Conservation (phyloP, 1,140 invertebrate genomes). For the Drosophila neocordata region DNA sequence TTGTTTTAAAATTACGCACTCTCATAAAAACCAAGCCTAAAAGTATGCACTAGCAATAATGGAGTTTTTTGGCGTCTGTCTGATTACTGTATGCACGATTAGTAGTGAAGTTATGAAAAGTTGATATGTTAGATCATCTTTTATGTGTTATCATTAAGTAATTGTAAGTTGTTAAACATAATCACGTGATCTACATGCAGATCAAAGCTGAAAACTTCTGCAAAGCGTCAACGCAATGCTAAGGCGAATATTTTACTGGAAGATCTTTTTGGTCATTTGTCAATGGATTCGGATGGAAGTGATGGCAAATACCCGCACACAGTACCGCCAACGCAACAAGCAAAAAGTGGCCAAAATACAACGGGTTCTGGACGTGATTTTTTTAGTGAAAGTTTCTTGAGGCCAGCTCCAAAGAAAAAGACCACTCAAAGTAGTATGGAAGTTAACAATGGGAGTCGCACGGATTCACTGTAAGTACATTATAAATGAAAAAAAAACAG, state of each 20-base stretch:
- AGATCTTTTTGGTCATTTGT: conserved; percentile 80
- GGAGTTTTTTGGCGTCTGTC: not conserved
- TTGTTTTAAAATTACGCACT: too few relatives aligned
- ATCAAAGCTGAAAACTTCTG: conserved; percentile 79
- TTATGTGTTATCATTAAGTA: not conserved
- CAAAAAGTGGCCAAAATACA: conserved; percentile 53
- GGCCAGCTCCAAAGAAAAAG: conserved; percentile 40
- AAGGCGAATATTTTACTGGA: conserved; percentile 77
- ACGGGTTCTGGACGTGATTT: conserved; percentile 62
- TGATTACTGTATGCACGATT: too few relatives aligned
- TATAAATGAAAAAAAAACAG: not conserved
- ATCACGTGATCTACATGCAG: conserved; percentile 41
- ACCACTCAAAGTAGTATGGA: conserved; percentile 65
- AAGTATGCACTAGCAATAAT: not conserved
- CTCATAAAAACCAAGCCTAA: not conserved
- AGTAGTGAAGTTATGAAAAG: not conserved
- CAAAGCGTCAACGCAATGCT: conserved; percentile 69
- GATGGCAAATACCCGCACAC: conserved; percentile 79
- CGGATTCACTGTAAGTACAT: conserved; percentile 77
- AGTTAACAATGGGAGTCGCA: conserved; percentile 73
- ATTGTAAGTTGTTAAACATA: not conserved
- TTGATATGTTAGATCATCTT: too few relatives aligned
- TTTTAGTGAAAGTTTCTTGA: conserved; percentile 58
- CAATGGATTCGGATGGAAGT: conserved; percentile 72
- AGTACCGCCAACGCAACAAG: conserved; percentile 72